Conservation (phyloP, 2,113 vertebrate genomes). For the Callospermophilus lateralis region DNA sequence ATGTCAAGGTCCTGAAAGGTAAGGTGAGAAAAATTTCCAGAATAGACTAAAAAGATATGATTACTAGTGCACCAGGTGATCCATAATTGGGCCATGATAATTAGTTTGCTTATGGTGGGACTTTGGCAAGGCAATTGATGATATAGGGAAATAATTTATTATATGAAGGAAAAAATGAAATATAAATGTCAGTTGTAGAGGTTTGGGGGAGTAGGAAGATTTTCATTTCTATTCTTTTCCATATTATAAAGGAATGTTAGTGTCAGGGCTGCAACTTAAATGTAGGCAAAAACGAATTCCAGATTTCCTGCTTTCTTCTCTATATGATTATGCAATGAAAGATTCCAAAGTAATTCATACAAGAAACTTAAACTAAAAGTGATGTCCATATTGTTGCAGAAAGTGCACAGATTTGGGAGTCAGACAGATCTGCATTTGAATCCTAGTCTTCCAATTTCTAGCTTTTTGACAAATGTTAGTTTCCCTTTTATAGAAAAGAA, state of each 20-base stretch:
- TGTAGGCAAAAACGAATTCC: neutral
- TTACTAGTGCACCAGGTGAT: neutral
- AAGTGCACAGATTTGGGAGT: conserved; percentile 71
- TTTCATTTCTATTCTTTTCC: conserved; percentile 14
- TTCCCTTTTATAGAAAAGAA: conserved; percentile 75
- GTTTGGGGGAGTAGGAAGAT: neutral
- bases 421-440: conserved; percentile 72
- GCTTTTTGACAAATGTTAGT: conserved; percentile 75
- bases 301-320: neutral
- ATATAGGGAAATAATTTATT: neutral
- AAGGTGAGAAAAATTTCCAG: neutral
- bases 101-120: neutral
- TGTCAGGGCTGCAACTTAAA: neutral
- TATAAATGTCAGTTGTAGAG: neutral
- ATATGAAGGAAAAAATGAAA: neutral
- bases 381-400: conserved; percentile 65
- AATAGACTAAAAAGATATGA: neutral
- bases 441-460: conserved; percentile 63
- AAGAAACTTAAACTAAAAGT: conserved; percentile 30
- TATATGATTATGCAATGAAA: conserved; percentile 35
- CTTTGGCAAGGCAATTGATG: neutral
- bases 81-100: neutral
- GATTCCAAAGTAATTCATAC: conserved; percentile 43
- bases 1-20: neutral
- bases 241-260: neutral